A percentile compares a stretch with the other conserved stretches of the same genome.
phyloP scores from a whole-genome alignment of 2,797 vertebrate species.

The Gymnopithys bicolor region DNA sequence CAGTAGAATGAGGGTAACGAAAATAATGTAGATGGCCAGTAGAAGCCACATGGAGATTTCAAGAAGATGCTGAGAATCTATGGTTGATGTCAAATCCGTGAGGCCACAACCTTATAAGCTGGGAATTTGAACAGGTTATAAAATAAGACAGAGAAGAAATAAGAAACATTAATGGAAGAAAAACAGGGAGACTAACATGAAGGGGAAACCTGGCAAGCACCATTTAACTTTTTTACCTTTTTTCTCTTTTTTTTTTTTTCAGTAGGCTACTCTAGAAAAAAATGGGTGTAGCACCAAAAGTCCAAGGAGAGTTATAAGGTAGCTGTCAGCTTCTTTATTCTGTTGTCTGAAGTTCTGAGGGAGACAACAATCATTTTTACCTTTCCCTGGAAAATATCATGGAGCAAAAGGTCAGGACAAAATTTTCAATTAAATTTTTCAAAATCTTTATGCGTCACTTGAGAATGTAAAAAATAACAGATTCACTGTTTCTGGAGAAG shows the following conservation, averaged over 20 bases:
- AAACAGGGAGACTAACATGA: neutral
- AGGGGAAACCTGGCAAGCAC: neutral
- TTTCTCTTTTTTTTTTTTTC: neutral
- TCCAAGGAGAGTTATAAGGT: neutral
- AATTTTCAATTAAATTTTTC: neutral
- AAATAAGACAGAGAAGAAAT: neutral
- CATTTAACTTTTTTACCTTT: neutral
- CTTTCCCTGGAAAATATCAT: neutral
- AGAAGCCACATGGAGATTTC: neutral
- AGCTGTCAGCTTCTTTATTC: neutral
- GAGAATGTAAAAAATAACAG: neutral
- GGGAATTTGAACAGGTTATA: neutral
- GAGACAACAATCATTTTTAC: neutral
- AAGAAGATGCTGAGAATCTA: neutral
- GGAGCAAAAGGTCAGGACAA: neutral
- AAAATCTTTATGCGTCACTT: neutral
- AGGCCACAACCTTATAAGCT: neutral
- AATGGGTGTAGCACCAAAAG: neutral
- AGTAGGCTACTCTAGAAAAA: neutral
- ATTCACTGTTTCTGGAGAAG: neutral
- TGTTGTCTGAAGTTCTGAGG: neutral
- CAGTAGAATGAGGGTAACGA: neutral
- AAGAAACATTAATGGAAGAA: neutral
- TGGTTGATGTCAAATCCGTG: fast-evolving
- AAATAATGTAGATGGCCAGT: neutral